These are phyloP conservation scores for Puffinus mauretanicus DNA, from an alignment of 2,113 vertebrate genomes.

Conservation along the genomic window DNA sequence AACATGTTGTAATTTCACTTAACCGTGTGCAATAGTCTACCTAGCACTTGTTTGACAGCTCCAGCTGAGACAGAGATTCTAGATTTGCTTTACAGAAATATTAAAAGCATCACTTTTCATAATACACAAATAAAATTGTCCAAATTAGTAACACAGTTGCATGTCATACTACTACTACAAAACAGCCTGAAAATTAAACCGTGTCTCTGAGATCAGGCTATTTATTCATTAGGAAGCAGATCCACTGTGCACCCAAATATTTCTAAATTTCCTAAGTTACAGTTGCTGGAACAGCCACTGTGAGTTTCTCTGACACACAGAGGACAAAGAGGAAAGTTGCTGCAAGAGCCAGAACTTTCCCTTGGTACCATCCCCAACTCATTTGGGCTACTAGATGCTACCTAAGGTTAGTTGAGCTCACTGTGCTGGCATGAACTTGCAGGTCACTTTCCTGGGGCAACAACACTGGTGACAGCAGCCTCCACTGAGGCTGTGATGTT, in stretches of 20 bases:
- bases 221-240: not conserved
- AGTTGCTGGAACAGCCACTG: not conserved
- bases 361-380: not conserved
- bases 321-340: not conserved
- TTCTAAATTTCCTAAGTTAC: not conserved
- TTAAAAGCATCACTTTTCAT: not conserved
- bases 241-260: not conserved
- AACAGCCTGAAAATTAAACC: not conserved
- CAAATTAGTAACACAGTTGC: not conserved
- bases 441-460: not conserved
- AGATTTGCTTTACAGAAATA: not conserved
- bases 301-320: not conserved
- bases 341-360: not conserved
- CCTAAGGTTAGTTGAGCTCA: not conserved
- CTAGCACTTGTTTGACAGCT: not conserved
- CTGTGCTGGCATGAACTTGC: rapidly evolving
- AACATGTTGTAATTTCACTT: not conserved
- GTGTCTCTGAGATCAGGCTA: not conserved
- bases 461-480: not conserved
- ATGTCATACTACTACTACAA: not conserved
- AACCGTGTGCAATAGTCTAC: not conserved
- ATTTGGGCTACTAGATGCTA: not conserved
- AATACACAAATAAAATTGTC: not conserved
- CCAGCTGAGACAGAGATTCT: not conserved
- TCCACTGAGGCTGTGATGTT: not conserved